Percentiles rank a stretch among this genome's conserved stretches.
Evolutionary conservation across 1,140 invertebrate species (phyloP).

Genomic region (Kradibia gibbosae): DNA sequence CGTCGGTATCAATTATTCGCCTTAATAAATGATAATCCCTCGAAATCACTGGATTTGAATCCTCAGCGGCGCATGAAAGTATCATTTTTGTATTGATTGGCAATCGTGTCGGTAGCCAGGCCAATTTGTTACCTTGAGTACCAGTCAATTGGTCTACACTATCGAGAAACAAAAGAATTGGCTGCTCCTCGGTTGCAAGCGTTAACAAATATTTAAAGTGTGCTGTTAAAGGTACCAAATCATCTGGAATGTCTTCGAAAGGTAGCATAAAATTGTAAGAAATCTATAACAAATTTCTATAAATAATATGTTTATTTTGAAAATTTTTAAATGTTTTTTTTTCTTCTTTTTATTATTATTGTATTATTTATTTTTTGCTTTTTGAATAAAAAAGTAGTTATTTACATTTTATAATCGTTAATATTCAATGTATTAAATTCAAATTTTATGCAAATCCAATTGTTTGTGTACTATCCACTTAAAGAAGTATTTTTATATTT

Average conservation of each 20-base stretch:
- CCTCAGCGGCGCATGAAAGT: slow-evolving; percentile 90
- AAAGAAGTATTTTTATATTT: too few relatives aligned
- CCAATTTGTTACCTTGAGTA: slow-evolving; percentile 93
- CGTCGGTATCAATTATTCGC: slow-evolving; percentile 90
- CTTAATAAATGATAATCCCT: slow-evolving; percentile 89
- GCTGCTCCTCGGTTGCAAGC: slow-evolving; percentile 85
- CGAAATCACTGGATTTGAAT: slow-evolving; percentile 88
- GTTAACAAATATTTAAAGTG: slow-evolving; percentile 95
- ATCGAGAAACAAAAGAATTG: slow-evolving; percentile 90
- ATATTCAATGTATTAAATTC: too few relatives aligned
- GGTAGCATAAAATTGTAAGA: slow-evolving; percentile 95
- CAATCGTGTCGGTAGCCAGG: slow-evolving; percentile 94
- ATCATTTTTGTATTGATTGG: slow-evolving; percentile 95
- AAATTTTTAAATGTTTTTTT: too few relatives aligned
- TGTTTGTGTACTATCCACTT: too few relatives aligned
- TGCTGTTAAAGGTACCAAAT: slow-evolving; percentile 94
- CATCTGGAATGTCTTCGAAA: slow-evolving; percentile 95
- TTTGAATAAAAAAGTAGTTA: too few relatives aligned
- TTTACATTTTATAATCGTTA: too few relatives aligned
- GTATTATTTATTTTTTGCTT: too few relatives aligned
- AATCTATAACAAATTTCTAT: slow-evolving; percentile 82
- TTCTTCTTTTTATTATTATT: too few relatives aligned
- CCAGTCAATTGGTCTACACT: slow-evolving; percentile 97
- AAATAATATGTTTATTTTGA: too few relatives aligned
- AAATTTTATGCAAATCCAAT: too few relatives aligned